Base-by-base conservation (phyloP, 2,113 vertebrate genomes). In the Abramis brama region DNA sequence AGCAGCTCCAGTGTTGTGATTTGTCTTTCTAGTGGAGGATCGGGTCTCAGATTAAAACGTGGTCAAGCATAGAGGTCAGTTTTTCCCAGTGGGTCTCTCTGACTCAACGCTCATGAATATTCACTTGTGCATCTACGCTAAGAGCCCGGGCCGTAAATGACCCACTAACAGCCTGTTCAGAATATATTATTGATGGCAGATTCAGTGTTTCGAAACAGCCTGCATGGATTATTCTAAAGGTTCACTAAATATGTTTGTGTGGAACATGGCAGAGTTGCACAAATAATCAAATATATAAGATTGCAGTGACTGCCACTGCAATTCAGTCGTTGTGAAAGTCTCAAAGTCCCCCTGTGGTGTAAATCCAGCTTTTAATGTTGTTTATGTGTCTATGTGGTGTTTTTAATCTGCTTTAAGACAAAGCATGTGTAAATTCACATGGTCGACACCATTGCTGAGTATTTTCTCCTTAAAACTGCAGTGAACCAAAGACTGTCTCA, bases 51-150 rank as follows among this genome's bases (percentile, higher is more conserved):
- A 47, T 68, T 33, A 70, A 86, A 52, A 80, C 55, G 68, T 85
- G 79, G 86, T 80, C 55, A 86, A 57, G 60, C 39, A 75, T 66
- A 86, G 82, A 85, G 79, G 60, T 81, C 74, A 84, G 27, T 64
- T 79, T 64, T 75, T 86, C 79, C 86, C 86, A 36, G n/a, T 33
- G 87, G 52, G 80, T 82, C 64, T 79, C 71, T 82, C 66, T 81
- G 86, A 73, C 79, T 82, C 77, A 85, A 76, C 68, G 73, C 57
- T 86, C 62, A 83, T 91, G 82, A 87, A 91, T 88, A 88, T 88
- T 88, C 83, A 89, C 76, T 50, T 17, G 12, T 47, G 71, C 77
- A 45, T 43, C 30, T 57, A 64, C 47, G 55, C 36, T 76, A 75
- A 68, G 74, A 64, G 66, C 82, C 25, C 43, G 50, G 55, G 73